A percentile compares a stretch with the other conserved stretches of the same genome.
Evolutionary conservation across 1,140 invertebrate species (phyloP).

Genomic region (Sarcophaga peregrina): DNA sequence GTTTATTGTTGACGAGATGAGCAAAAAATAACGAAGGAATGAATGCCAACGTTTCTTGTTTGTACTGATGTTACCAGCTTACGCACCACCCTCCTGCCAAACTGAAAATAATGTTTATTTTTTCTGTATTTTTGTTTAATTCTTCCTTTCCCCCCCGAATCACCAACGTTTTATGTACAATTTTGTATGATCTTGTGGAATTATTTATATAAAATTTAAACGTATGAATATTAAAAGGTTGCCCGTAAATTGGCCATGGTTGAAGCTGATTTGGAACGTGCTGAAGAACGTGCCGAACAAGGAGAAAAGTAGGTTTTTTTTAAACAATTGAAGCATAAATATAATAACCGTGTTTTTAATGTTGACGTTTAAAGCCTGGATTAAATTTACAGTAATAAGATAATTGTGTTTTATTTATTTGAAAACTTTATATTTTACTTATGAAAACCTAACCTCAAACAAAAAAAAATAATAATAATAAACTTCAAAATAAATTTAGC

Average conservation of each 20-base stretch:
- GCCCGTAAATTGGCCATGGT: conserved; percentile 99
- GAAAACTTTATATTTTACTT: not conserved
- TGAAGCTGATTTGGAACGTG: conserved; percentile 99
- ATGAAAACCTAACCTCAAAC: conserved; percentile 34
- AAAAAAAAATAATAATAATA: not conserved
- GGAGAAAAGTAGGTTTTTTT: conserved; percentile 95
- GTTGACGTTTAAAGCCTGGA: conserved; percentile 34
- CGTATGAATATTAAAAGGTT: conserved; percentile 78
- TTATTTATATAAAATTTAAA: conserved; percentile 43
- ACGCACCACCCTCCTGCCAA: not conserved
- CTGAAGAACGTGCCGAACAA: conserved; percentile 98
- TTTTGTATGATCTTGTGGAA: conserved; percentile 47
- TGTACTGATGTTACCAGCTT: not conserved
- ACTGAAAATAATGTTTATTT: conserved; percentile 19
- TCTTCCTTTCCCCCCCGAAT: conserved; percentile 47
- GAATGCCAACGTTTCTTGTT: not conserved
- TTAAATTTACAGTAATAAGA: not conserved
- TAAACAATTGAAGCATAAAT: not conserved
- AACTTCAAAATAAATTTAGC: conserved; percentile 3
- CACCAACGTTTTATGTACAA: conserved; percentile 46
- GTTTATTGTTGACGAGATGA: not conserved
- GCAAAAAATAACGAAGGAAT: not conserved
- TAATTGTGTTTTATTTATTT: conserved; percentile 30
- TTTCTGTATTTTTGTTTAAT: conserved; percentile 30
- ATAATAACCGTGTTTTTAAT: conserved; percentile 24